Percentiles rank a stretch among this genome's conserved stretches.
Evolutionary conservation across 2,888 invertebrate species (phyloP).

Genomic region (Hydriomena furcata): DNA sequence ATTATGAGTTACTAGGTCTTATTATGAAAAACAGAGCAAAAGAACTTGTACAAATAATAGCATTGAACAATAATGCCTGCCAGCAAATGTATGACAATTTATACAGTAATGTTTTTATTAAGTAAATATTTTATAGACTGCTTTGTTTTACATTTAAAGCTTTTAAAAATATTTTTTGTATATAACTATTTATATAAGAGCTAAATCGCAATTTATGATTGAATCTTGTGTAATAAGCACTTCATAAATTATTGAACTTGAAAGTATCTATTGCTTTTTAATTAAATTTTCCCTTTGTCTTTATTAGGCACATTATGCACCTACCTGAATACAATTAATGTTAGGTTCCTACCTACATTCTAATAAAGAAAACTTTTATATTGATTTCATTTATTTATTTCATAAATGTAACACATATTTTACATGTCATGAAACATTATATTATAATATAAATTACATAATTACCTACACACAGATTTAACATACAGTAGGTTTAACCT

Average conservation of each 20-base stretch:
- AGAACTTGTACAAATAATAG: background rate
- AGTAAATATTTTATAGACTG: conserved; percentile 63
- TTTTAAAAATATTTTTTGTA: conserved; percentile 72
- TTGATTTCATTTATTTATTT: conserved; percentile 46
- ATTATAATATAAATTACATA: conserved; percentile 32
- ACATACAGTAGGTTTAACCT: conserved; percentile 53
- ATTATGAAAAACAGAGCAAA: background rate
- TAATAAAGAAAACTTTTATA: conserved; percentile 28
- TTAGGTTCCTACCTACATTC: background rate
- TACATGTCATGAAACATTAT: conserved; percentile 55
- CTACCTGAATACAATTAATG: background rate
- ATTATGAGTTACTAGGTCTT: too few relatives aligned
- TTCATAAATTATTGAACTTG: conserved; percentile 79
- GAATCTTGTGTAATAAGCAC: conserved; percentile 77
- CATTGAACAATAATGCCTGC: conserved; percentile 16
- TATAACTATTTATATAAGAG: conserved; percentile 73
- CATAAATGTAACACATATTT: conserved; percentile 51
- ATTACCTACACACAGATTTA: conserved; percentile 60
- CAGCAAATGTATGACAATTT: conserved; percentile 39
- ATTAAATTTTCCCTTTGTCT: conserved; percentile 25
- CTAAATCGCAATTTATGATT: conserved; percentile 71
- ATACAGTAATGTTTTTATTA: conserved; percentile 47
- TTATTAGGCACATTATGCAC: too few relatives aligned
- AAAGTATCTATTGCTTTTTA: conserved; percentile 37
- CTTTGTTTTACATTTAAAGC: conserved; percentile 74